Evolutionary conservation across 2,113 vertebrate species (phyloP).

Genomic region (Bos indicus): DNA sequence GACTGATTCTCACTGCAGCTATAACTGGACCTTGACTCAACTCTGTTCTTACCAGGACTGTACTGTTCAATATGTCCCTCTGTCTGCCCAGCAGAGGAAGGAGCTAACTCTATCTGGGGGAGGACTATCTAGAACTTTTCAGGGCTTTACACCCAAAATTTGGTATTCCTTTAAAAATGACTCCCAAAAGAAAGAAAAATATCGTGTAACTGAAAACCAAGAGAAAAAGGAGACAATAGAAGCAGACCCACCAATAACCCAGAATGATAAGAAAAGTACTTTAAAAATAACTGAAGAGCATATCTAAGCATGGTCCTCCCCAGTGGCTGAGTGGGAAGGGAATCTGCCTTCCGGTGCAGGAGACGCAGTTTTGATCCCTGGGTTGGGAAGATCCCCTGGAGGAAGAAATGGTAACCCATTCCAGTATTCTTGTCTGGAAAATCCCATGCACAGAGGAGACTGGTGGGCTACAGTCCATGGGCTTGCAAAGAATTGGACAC

Average conservation of each 20-base stretch:
- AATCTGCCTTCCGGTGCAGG: neutral
- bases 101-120: neutral
- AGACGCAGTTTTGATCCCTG: neutral
- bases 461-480: neutral
- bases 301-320: neutral
- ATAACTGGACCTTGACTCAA: neutral
- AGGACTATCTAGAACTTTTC: neutral
- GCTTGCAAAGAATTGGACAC: neutral
- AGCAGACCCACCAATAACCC: neutral
- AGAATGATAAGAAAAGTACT: neutral
- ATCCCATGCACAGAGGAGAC: neutral
- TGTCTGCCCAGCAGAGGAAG: neutral
- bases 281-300: neutral
- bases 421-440: neutral
- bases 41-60: neutral
- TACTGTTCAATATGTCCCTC: neutral
- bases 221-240: neutral
- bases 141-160: neutral
- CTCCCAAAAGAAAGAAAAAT: neutral
- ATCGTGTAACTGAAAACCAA: neutral
- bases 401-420: neutral
- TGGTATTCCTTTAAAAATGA: neutral
- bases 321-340: neutral
- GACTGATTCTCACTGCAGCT: neutral
- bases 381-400: neutral